Percentiles rank a stretch among this genome's conserved stretches.
Conservation (phyloP, 2,888 invertebrate species). For the Lacanobia wlatinum region DNA sequence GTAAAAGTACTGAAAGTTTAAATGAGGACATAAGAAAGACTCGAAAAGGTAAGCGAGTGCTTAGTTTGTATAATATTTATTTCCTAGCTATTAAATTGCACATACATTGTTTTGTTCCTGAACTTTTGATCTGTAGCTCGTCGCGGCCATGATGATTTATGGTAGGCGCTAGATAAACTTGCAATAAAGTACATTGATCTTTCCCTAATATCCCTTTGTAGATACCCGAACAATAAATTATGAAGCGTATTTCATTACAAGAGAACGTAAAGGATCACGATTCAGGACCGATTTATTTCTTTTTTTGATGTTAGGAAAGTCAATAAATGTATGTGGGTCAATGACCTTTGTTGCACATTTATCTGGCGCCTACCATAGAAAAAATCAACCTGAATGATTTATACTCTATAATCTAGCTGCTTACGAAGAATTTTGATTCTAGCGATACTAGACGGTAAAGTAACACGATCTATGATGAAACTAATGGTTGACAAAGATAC, state of each 20-base stretch:
- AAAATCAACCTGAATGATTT: not conserved
- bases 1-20: conserved; percentile 3
- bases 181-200: too few relatives aligned
- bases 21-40: conserved; percentile 14
- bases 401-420: not conserved
- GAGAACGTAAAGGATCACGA: too few relatives aligned
- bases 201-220: too few relatives aligned
- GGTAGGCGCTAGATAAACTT: too few relatives aligned
- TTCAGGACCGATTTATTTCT: too few relatives aligned
- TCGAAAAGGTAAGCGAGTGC: conserved; percentile 37
- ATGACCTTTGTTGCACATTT: too few relatives aligned
- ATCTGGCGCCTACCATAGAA: not conserved
- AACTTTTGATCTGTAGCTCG: not conserved
- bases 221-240: too few relatives aligned
- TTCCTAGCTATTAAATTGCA: not conserved
- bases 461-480: conserved; percentile 12
- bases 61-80: not conserved
- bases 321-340: too few relatives aligned
- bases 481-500: conserved; percentile 30
- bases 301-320: too few relatives aligned
- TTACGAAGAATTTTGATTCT: conserved; percentile 12
- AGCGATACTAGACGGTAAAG: conserved; percentile 25
- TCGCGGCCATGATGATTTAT: too few relatives aligned
- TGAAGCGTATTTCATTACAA: too few relatives aligned
- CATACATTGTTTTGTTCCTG: not conserved